Conservation (phyloP, 1,140 invertebrate genomes). For the Belonocnema kinseyi region DNA sequence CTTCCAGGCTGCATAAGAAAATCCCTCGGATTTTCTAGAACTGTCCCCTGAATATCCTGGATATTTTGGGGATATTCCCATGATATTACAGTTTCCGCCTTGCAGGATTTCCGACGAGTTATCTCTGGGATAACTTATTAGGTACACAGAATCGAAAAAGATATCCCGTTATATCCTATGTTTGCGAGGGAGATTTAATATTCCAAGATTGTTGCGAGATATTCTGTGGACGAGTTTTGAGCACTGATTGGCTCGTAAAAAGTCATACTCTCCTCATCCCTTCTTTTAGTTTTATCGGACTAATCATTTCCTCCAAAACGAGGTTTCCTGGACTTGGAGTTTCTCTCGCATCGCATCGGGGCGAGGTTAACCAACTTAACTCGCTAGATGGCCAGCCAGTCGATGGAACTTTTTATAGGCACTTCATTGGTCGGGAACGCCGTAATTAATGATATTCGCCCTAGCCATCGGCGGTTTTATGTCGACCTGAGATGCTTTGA, state of each 20-base stretch:
- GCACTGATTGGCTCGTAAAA: slow-evolving; percentile 1
- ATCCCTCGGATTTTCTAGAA: no score
- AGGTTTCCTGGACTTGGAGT: slow-evolving; percentile 20
- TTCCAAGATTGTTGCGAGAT: no score
- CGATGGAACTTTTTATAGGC: slow-evolving; percentile 55
- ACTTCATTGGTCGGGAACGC: slow-evolving; percentile 46
- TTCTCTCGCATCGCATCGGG: neutral
- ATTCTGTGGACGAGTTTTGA: no score
- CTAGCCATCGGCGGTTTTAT: slow-evolving; percentile 37
- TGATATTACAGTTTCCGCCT: no score
- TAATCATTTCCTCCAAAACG: slow-evolving; percentile 15
- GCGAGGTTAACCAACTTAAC: slow-evolving; percentile 2
- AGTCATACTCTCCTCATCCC: neutral
- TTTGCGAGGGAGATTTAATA: no score
- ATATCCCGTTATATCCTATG: no score
- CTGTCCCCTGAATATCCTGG: no score
- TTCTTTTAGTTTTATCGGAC: slow-evolving; percentile 23
- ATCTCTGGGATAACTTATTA: no score
- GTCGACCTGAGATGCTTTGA: slow-evolving; percentile 5
- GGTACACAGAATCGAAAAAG: no score
- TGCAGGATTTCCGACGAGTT: no score
- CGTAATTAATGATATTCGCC: slow-evolving; percentile 56
- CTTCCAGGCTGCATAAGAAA: no score
- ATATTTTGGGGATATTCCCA: no score
- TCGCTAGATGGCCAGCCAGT: slow-evolving; percentile 32